Conservation (phyloP, 1,140 invertebrate genomes). For the Drosophila repletoides region DNA sequence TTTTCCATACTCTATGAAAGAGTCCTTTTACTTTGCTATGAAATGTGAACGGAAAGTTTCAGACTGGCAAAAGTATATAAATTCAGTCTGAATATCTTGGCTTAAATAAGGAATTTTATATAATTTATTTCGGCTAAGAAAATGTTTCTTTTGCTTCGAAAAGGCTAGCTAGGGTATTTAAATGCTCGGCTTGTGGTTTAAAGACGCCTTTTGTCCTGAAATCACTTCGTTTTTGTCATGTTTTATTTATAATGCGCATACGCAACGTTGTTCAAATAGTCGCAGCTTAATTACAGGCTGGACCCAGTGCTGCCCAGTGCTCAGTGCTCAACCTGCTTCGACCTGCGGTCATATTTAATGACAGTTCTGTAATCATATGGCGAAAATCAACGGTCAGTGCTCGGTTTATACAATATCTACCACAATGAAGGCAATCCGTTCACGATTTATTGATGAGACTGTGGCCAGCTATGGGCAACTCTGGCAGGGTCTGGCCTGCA, state of each 20-base stretch:
- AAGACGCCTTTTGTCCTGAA: too few species aligned
- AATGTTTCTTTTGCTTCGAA: too few species aligned
- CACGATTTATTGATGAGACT: slow-evolving; percentile 60
- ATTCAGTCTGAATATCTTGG: too few species aligned
- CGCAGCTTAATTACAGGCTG: slow-evolving; percentile 60
- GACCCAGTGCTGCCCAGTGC: not conserved
- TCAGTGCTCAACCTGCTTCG: slow-evolving; percentile 13
- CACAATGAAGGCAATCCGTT: slow-evolving; percentile 49
- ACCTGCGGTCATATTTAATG: slow-evolving; percentile 69
- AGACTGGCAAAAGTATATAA: too few species aligned
- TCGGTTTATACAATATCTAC: slow-evolving; percentile 11
- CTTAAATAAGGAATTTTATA: too few species aligned
- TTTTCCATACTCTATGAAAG: slow-evolving; percentile 10
- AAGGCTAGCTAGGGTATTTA: too few species aligned
- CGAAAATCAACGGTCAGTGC: slow-evolving; percentile 27
- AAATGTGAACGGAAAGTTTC: too few species aligned
- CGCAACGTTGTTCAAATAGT: slow-evolving; percentile 40
- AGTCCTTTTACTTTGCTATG: too few species aligned
- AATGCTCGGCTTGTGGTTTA: too few species aligned
- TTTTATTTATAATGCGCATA: slow-evolving; percentile 34
- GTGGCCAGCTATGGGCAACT: not conserved
- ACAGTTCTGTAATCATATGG: slow-evolving; percentile 42
- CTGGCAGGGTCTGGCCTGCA: not conserved
- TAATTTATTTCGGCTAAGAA: too few species aligned
- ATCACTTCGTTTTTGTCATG: not conserved